Evolutionary conservation across 2,888 invertebrate genomes (phyloP), one percentile per base, ranked within the genome.

Genomic region (Hypomecis punctinalis): DNA sequence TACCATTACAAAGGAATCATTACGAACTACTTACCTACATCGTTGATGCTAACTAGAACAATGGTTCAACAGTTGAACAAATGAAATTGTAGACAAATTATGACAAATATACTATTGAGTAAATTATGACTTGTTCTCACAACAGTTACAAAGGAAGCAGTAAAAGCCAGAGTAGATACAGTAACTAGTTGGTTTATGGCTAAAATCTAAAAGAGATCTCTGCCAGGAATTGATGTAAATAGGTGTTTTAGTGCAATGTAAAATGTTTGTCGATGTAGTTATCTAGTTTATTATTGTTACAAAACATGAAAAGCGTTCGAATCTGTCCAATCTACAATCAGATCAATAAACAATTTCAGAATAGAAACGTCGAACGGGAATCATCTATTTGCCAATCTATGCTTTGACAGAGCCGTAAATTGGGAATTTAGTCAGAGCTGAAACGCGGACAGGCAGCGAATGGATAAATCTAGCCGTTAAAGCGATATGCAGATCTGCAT

Each of bases 401-500:
- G 72, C 71, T 68, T 74, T 73, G 71, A 74, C 74, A 74, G 75
- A 75, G 73, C 71, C 75, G 76, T 77, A 77, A 78, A 80, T 78
- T 76, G 76, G 82, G 82, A 83, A 86, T 88, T 85, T 82, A 86
- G 83, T 80, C 79, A 79, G 69, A 73, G 82, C 81, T 85, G 83
- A 86, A 88, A 87, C 81, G 77, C 81, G 81, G 84, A 87, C 87
- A 84, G 83, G 80, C 80, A 86, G 84, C 84, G 84, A 85, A 86
- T 84, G 84, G 87, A 92, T 92, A 92, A 92, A 91, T 91, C 90
- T 91, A 91, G 88, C 88, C 83, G 89, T 88, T 89, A 87, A 88
- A 88, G 83, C 90, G 90, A 92, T 91, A 91, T 91, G 91, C 91
- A 92, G 91, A 93, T 93, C 91, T 88, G 89, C 90, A 91, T 92